These are phyloP conservation scores for Taenaris catops DNA, from an alignment of 2,888 invertebrate species.

Conservation along the genomic window DNA sequence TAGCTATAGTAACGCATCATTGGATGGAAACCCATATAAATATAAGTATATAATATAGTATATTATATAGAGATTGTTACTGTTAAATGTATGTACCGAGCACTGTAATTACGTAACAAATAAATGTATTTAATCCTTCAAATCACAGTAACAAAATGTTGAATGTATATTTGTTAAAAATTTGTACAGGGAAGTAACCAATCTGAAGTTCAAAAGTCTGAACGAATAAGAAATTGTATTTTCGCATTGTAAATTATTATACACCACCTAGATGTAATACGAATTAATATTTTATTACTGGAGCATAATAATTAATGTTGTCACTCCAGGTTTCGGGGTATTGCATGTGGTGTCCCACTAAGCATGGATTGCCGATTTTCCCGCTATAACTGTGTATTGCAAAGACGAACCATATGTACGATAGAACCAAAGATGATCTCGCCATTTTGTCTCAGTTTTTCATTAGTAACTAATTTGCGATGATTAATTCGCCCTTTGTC, in stretches of 20 bases:
- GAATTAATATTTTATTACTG: slow-evolving; percentile 75
- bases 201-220: slow-evolving; percentile 75
- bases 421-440: too few species aligned
- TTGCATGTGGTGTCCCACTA: slow-evolving; percentile 10
- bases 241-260: slow-evolving; percentile 75
- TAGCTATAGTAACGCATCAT: too few species aligned
- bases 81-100: slow-evolving; percentile 22
- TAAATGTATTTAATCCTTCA: slow-evolving; percentile 46
- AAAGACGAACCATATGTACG: too few species aligned
- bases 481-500: slow-evolving; percentile 30
- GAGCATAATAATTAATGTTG: slow-evolving; percentile 55
- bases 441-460: slow-evolving; percentile 17
- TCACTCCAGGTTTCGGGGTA: slow-evolving; percentile 55
- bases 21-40: not conserved
- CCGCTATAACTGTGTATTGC: too few species aligned
- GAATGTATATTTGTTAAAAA: slow-evolving; percentile 67
- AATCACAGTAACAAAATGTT: slow-evolving; percentile 75
- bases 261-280: slow-evolving; percentile 69
- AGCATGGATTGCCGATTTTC: too few species aligned
- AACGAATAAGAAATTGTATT: slow-evolving; percentile 71
- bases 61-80: slow-evolving; percentile 43
- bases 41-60: slow-evolving; percentile 1
- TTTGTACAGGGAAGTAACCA: slow-evolving; percentile 74
- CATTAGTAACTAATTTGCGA: slow-evolving; percentile 22
- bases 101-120: slow-evolving; percentile 13